Base-by-base conservation (phyloP, 1,140 invertebrate genomes). In the Drosophila asahinai region DNA sequence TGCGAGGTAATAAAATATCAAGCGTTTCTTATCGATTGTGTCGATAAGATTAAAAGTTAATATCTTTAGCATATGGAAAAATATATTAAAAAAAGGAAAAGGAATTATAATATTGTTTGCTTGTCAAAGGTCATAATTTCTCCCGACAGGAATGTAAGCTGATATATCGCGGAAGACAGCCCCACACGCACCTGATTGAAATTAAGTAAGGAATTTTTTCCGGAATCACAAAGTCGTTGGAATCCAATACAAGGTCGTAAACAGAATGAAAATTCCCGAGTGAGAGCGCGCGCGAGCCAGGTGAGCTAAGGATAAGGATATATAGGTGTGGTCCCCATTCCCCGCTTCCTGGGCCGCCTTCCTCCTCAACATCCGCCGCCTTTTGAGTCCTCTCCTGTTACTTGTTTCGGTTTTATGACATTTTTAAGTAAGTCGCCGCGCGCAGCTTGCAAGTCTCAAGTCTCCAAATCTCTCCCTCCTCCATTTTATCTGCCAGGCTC, bases 371-470 rank as follows among this genome's bases (percentile, higher is more conserved):
- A 40, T 57, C 54, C 19, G 8, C 27, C 47, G 0, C 5, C 27
- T 14, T 12, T 43, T 70, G 52, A 58, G 68, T 54, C 52, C 74
- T 74, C 55, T 49, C 40, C 27, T n/a, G 74, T 71, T 71, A 76
- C 75, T 86, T 82, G 70, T 72, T 82, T 67, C 57, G 64, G 48
- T 87, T 86, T 87, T 89, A 87, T 83, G 84, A 89, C 83, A 89
- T 80, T 87, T 89, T 87, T 83, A 89, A 87, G 84, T 89, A 89
- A 87, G 84, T 87, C 84, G 67, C 79, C 78, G 70, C 76, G 63
- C 83, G 80, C 83, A 78, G 75, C 76, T 86, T 72, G 62, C 71
- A 67, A 80, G 62, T 70, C 62, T 67, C 60, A 58, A 64, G 61
- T 60, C 55, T 49, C 30, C 36, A 47, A 66, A 54, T 19, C 49